Base-by-base conservation (phyloP, 2,888 invertebrate species). In the Raillietiella orientalis region DNA sequence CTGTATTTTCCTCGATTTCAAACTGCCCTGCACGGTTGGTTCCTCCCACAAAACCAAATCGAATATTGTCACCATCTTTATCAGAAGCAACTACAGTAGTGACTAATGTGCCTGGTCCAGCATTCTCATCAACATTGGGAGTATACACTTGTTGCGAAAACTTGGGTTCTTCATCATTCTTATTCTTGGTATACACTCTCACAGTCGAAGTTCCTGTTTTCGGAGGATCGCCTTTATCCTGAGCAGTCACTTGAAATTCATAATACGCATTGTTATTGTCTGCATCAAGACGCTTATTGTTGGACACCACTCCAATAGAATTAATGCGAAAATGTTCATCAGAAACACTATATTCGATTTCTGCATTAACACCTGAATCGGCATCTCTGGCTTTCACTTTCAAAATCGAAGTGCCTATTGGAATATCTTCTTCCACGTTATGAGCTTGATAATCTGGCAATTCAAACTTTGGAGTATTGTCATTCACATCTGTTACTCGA, bases 31-130 rank as follows among this genome's bases (percentile, higher is more conserved):
- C 75, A 16, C 41, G 38, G 0, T 72, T 75, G 30, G 70, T 71
- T 15, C 77, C 77, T 8, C 77, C 75, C 24, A 77, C 77, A 35
- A 55, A 55, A 22, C 71, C 72, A 41, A 79, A 87, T 28, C 77
- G 57, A 4, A 90, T 82, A 46, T 79, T 82, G 45, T 90, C 87
- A 6, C 90, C 87, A 45, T 90, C 87, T 49, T 84, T 84, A 44
- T 90, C 90, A 4, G 79, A 79, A 2, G 90, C 87, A 3, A 90
- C 84, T 1, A 90, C 79, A 1, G 87, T 87, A 5, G 87, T 87
- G 0, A 90, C 84, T 23, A 87, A 53, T 4, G 87, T 84, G 40
- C 79, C 82, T 0, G 82, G 75, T 1, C 82, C 82, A 6, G 82
- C 82, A 45, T 82, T 82, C 47, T 84, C 84, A 42, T 82, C 82